Evolutionary conservation across 1,140 invertebrate genomes (phyloP).

Genomic region (Scylla paramamosain): DNA sequence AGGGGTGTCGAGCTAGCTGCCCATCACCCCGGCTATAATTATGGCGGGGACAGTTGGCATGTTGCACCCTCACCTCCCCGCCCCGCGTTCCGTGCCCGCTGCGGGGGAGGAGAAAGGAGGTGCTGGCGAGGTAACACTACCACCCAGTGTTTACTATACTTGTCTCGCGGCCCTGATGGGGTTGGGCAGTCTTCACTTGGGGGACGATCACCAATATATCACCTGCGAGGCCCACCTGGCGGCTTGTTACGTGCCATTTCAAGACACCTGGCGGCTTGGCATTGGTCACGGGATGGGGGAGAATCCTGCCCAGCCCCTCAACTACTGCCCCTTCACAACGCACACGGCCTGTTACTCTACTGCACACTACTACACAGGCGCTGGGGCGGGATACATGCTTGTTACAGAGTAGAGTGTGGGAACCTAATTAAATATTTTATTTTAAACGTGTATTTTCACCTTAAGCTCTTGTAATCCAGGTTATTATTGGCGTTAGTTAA

Average conservation of each 20-base stretch:
- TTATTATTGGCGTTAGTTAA: too few species aligned
- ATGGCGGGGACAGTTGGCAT: neutral
- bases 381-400: too few species aligned
- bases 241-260: neutral
- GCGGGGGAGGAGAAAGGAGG: neutral
- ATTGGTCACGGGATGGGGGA: neutral
- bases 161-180: neutral
- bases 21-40: slow-evolving; percentile 1
- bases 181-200: neutral
- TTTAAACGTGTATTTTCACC: too few species aligned
- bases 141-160: slow-evolving; percentile 16
- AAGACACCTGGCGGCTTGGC: neutral
- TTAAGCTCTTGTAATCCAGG: too few species aligned
- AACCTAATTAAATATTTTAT: too few species aligned
- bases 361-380: too few species aligned
- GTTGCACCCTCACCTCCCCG: neutral
- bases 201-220: neutral
- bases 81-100: neutral
- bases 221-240: neutral
- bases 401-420: too few species aligned
- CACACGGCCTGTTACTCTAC: too few species aligned
- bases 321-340: neutral
- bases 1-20: neutral
- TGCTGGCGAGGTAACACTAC: neutral
- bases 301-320: neutral